phyloP scores from a whole-genome alignment of 2,888 invertebrate genomes.

The Meteorus colon region DNA sequence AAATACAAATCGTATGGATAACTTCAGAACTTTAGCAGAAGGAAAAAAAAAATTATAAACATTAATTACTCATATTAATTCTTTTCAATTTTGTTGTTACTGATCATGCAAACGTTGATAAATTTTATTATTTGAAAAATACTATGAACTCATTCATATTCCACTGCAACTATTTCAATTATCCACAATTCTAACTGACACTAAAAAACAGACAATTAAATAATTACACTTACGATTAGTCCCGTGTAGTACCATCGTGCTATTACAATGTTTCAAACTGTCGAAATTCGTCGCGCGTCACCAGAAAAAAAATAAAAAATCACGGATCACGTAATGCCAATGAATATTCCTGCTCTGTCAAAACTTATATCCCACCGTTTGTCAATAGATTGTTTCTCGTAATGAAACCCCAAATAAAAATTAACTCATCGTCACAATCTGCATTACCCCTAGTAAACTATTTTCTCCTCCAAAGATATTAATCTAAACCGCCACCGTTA shows the following conservation, averaged over 20 bases:
- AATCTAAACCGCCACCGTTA: not conserved
- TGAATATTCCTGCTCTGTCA: not conserved
- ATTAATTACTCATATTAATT: too few species aligned
- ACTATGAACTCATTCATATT: too few species aligned
- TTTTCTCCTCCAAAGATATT: not conserved
- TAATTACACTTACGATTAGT: slow-evolving; percentile 69
- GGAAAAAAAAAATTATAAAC: too few species aligned
- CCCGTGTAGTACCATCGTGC: slow-evolving; percentile 72
- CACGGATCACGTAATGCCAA: slow-evolving; percentile 2
- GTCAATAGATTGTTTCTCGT: not conserved
- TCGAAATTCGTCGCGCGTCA: slow-evolving; percentile 33
- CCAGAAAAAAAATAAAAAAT: slow-evolving; percentile 26
- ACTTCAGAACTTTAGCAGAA: too few species aligned
- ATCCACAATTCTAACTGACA: not conserved
- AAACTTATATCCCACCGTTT: not conserved
- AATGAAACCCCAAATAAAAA: not conserved
- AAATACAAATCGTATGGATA: too few species aligned
- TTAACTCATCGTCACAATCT: not conserved
- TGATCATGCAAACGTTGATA: too few species aligned
- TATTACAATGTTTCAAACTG: slow-evolving; percentile 38
- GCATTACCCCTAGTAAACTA: not conserved
- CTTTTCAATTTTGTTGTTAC: too few species aligned
- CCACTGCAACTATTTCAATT: too few species aligned
- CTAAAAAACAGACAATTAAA: not conserved
- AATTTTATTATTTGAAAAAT: too few species aligned